Conservation (phyloP, 2,797 vertebrate species). For the Alauda arvensis region DNA sequence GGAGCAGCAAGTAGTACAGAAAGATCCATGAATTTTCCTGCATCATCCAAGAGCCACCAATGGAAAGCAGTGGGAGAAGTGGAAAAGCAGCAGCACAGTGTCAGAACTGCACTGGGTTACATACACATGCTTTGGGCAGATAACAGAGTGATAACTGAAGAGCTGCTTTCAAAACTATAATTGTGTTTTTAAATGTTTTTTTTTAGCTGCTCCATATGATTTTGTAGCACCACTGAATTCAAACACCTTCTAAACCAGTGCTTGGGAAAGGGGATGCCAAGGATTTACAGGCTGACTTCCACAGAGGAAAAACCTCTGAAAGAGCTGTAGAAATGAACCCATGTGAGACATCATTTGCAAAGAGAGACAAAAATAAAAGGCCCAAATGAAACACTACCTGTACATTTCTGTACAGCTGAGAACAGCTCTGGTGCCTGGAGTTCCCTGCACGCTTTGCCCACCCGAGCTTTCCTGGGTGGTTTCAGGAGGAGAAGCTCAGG, state of each 20-base stretch:
- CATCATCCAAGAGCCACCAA: neutral
- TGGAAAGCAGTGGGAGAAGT: neutral
- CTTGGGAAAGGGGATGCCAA: neutral
- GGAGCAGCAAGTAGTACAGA: neutral
- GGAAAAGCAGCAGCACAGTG: neutral
- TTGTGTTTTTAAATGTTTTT: neutral
- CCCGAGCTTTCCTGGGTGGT: neutral
- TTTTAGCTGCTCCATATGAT: neutral
- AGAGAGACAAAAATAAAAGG: neutral
- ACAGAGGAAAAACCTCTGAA: neutral
- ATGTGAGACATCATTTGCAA: neutral
- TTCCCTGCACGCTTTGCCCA: neutral
- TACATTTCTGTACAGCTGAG: neutral
- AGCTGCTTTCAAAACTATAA: neutral
- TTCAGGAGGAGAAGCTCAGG: neutral
- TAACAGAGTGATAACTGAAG: neutral
- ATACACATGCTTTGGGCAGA: neutral
- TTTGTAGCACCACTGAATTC: neutral
- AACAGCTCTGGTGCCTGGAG: neutral
- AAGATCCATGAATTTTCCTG: neutral
- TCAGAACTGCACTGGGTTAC: neutral
- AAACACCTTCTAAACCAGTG: neutral
- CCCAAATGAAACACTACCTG: neutral
- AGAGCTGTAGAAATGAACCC: neutral
- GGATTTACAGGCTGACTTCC: neutral